These are phyloP conservation scores for Agelas oroides DNA, from an alignment of 37 sponge, comb jelly and placozoan genomes.

Conservation along the genomic window DNA sequence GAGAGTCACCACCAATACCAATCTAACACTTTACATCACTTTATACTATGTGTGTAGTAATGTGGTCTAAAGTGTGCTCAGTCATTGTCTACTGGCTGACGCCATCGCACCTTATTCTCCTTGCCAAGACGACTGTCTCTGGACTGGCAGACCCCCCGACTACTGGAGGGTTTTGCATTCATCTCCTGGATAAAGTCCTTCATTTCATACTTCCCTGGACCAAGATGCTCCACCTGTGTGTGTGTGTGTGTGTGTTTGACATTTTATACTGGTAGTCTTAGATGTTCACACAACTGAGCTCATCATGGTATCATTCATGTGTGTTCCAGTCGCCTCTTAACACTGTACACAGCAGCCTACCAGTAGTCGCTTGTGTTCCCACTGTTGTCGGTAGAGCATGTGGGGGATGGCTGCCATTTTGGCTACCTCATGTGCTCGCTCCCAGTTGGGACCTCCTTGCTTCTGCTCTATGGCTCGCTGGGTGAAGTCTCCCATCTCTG, in stretches of 20 bases:
- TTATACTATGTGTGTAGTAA: not conserved
- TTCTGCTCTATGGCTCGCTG: conserved; percentile 47
- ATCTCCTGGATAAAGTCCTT: conserved; percentile 76
- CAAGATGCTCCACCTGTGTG: conserved; percentile 67
- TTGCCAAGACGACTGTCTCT: conserved; percentile 62
- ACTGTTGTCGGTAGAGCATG: conserved; percentile 85
- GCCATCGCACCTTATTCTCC: conserved; percentile 56
- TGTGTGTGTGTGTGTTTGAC: no score
- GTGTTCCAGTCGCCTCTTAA: no score
- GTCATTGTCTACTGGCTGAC: no score
- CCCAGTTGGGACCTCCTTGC: conserved; percentile 90
- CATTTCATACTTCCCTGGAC: conserved; percentile 88
- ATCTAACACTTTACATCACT: not conserved
- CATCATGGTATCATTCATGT: no score
- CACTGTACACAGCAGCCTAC: no score
- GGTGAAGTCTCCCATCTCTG: conserved; percentile 81
- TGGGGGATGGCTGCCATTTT: conserved; percentile 81
- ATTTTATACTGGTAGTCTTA: no score
- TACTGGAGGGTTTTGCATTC: conserved; percentile 73
- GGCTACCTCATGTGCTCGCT: conserved; percentile 66
- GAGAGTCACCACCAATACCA: not conserved
- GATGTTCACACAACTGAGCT: no score
- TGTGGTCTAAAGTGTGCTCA: no score
- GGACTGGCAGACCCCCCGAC: conserved; percentile 84
- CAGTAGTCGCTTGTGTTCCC: conserved; percentile 80